Conservation (phyloP, 2,113 vertebrate species). For the Channa maculata region DNA sequence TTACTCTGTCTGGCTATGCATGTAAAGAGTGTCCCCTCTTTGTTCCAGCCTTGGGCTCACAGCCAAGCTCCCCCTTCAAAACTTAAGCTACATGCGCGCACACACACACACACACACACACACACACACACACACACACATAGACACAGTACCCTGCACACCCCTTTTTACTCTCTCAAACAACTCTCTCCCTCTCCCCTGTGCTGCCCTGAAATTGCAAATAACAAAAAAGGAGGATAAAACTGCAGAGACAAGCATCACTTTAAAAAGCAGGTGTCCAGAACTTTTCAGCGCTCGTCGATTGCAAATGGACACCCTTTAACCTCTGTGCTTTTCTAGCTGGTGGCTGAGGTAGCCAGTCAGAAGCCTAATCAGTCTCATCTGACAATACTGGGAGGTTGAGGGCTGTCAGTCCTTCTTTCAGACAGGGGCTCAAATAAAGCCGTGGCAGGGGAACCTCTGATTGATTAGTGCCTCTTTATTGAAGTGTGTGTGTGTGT, state of each 20-base stretch:
- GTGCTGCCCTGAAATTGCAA: conserved; percentile 75
- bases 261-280: conserved; percentile 88
- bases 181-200: conserved; percentile 65
- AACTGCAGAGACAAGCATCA: conserved; percentile 77
- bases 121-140: background rate
- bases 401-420: conserved; percentile 84
- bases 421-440: conserved; percentile 79
- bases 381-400: conserved; percentile 82
- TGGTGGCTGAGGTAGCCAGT: conserved; percentile 81
- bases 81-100: conserved; percentile 79
- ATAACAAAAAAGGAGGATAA: conserved; percentile 79
- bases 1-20: conserved; percentile 85
- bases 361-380: conserved; percentile 83
- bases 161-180: conserved; percentile 66
- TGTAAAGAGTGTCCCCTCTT: conserved; percentile 87
- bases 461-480: conserved; percentile 86
- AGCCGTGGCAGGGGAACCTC: conserved; percentile 75
- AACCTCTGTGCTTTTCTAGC: conserved; percentile 77
- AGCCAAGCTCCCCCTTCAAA: conserved; percentile 84
- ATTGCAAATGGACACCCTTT: conserved; percentile 84
- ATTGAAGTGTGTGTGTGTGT: conserved; percentile 66
- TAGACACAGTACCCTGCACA: conserved; percentile 64
- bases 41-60: conserved; percentile 80
- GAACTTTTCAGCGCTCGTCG: conserved; percentile 78
- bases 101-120: conserved; percentile 54